These are phyloP conservation scores for Metaphire vulgaris DNA, from an alignment of 1,140 invertebrate species.

Conservation along the genomic window DNA sequence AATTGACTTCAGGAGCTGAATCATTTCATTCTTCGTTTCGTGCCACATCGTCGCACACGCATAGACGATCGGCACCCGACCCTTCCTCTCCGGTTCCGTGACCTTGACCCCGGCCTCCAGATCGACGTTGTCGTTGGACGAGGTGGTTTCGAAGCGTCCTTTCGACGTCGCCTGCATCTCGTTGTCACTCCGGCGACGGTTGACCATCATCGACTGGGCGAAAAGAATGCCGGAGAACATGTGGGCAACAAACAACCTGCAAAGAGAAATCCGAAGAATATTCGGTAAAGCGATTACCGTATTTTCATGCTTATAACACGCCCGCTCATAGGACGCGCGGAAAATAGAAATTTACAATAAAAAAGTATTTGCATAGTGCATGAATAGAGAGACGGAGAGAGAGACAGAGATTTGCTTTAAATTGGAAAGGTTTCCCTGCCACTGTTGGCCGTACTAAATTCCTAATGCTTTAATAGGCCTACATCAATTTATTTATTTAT, in stretches of 20 bases:
- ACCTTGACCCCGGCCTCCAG: slow-evolving; percentile 20
- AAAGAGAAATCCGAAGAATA: background rate
- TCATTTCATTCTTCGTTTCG: slow-evolving; percentile 48
- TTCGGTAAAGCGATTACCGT: background rate
- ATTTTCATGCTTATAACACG: background rate
- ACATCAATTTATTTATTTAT: too few species aligned
- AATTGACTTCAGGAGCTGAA: slow-evolving; percentile 58
- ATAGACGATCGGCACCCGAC: slow-evolving; percentile 41
- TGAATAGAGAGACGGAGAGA: too few species aligned
- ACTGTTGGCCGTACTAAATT: too few species aligned
- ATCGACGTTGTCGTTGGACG: slow-evolving; percentile 73
- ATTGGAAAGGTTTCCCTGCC: background rate
- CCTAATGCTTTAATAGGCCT: too few species aligned
- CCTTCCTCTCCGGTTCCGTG: slow-evolving; percentile 30
- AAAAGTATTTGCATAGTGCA: too few species aligned
- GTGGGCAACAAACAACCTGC: slow-evolving; percentile 76
- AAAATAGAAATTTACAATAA: too few species aligned
- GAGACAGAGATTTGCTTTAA: background rate
- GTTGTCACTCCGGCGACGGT: slow-evolving; percentile 83
- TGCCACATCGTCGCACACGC: slow-evolving; percentile 52
- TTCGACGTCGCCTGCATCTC: slow-evolving; percentile 33
- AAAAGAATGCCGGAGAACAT: slow-evolving; percentile 87
- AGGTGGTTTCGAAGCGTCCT: slow-evolving; percentile 32
- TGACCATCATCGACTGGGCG: slow-evolving; percentile 90
- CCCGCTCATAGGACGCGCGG: too few species aligned